A percentile compares a stretch with the other conserved stretches of the same genome.
These are phyloP conservation scores for Adela reaumurella DNA, from an alignment of 2,888 invertebrate species.

Conservation along the genomic window DNA sequence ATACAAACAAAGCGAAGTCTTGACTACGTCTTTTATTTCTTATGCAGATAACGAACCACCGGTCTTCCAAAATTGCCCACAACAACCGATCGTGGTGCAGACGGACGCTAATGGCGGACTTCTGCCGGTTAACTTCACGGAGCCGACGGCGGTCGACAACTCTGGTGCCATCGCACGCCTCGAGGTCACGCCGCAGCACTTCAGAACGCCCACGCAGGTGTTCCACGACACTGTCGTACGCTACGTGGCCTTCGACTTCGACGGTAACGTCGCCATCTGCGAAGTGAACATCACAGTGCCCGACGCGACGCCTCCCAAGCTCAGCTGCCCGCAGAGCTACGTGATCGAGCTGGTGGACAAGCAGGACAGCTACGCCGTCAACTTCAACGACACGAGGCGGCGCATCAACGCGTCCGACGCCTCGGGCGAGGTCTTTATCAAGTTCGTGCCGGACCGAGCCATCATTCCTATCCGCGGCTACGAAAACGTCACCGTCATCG, in stretches of 20 bases:
- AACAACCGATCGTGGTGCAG: slow-evolving; percentile 84
- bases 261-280: slow-evolving; percentile 96
- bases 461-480: slow-evolving; percentile 82
- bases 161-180: slow-evolving; percentile 91
- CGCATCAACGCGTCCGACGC: slow-evolving; percentile 84
- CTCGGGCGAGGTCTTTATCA: slow-evolving; percentile 81
- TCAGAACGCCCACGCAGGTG: slow-evolving; percentile 81
- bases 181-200: slow-evolving; percentile 89
- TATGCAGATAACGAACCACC: slow-evolving; percentile 92
- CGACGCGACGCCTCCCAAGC: slow-evolving; percentile 85
- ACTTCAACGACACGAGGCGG: slow-evolving; percentile 84
- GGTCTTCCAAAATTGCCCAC: slow-evolving; percentile 94
- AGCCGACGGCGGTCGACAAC: slow-evolving; percentile 92
- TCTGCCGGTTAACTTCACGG: slow-evolving; percentile 86
- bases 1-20: no score
- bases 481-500: slow-evolving; percentile 89
- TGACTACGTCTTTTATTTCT: slow-evolving; percentile 13
- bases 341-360: slow-evolving; percentile 87
- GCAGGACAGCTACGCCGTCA: slow-evolving; percentile 86
- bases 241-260: slow-evolving; percentile 95
- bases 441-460: slow-evolving; percentile 79
- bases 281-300: slow-evolving; percentile 94
- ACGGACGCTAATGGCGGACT: slow-evolving; percentile 88
- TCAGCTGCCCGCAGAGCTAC: slow-evolving; percentile 91
- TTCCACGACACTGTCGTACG: slow-evolving; percentile 91